These are phyloP conservation scores for Oxystoma pomonae DNA, from an alignment of 2,888 invertebrate species.

Conservation along the genomic window DNA sequence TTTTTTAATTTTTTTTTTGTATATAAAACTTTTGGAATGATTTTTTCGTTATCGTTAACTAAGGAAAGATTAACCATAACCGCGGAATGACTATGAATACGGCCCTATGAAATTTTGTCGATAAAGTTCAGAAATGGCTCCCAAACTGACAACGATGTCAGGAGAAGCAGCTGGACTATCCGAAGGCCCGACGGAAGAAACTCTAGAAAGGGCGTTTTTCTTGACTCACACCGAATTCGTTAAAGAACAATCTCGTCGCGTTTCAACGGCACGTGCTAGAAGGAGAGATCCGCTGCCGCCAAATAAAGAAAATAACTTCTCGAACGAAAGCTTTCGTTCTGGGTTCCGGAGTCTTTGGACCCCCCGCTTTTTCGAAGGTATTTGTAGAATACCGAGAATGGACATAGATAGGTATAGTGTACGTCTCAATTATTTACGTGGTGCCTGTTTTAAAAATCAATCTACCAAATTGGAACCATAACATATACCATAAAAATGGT, in stretches of 20 bases:
- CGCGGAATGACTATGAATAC: too few relatives aligned
- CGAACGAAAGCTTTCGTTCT: neutral
- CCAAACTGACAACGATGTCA: neutral
- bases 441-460: neutral
- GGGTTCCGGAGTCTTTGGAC: slow-evolving; percentile 13
- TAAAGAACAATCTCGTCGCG: neutral
- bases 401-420: slow-evolving; percentile 18
- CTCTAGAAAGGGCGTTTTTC: neutral
- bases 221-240: neutral
- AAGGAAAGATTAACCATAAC: too few relatives aligned
- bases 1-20: too few relatives aligned
- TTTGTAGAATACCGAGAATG: slow-evolving; percentile 23
- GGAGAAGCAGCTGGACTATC: neutral
- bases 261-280: neutral
- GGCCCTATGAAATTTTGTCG: too few relatives aligned
- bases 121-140: too few relatives aligned
- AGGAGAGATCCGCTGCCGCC: neutral
- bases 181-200: neutral
- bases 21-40: too few relatives aligned
- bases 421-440: neutral
- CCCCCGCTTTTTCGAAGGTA: slow-evolving; percentile 21
- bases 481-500: too few relatives aligned
- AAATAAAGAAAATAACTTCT: neutral
- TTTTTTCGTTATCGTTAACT: too few relatives aligned
- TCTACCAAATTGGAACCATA: too few relatives aligned